Conservation (phyloP, 2,888 invertebrate genomes). For the Chymomyza fuscimana region DNA sequence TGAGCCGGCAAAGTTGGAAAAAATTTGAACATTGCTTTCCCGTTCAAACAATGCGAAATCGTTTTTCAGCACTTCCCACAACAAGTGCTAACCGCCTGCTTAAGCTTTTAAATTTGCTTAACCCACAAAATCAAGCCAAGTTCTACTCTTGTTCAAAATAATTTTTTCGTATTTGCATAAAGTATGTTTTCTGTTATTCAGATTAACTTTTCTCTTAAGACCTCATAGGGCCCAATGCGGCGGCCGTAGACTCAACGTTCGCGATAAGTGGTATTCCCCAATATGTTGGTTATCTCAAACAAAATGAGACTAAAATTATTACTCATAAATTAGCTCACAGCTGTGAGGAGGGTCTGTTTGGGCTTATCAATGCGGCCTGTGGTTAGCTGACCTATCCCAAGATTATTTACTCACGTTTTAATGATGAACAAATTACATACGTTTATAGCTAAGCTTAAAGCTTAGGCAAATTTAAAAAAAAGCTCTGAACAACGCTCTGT, state of each 20-base stretch:
- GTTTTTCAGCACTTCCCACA: background rate
- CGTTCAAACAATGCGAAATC: constrained; percentile 1
- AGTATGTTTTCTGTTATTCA: background rate
- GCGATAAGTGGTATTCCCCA: constrained; percentile 5
- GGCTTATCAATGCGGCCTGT: too few species aligned
- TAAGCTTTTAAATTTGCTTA: background rate
- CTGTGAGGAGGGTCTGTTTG: background rate
- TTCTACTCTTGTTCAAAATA: too few species aligned
- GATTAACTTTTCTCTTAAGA: background rate
- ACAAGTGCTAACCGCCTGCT: too few species aligned
- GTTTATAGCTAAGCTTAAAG: background rate
- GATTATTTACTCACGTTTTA: background rate
- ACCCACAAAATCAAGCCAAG: background rate
- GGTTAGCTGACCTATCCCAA: background rate
- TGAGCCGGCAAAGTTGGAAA: constrained; percentile 5
- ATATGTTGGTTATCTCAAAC: background rate
- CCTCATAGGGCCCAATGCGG: background rate
- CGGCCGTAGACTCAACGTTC: background rate
- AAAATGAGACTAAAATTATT: background rate
- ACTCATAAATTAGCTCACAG: background rate
- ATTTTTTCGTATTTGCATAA: background rate
- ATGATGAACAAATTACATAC: background rate
- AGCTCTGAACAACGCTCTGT: too few species aligned
- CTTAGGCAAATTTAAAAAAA: background rate
- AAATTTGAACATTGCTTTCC: background rate